Percentiles rank a stretch among this genome's conserved stretches.
Evolutionary conservation across 2,113 vertebrate species (phyloP).

Genomic region (Fregetta grallaria): DNA sequence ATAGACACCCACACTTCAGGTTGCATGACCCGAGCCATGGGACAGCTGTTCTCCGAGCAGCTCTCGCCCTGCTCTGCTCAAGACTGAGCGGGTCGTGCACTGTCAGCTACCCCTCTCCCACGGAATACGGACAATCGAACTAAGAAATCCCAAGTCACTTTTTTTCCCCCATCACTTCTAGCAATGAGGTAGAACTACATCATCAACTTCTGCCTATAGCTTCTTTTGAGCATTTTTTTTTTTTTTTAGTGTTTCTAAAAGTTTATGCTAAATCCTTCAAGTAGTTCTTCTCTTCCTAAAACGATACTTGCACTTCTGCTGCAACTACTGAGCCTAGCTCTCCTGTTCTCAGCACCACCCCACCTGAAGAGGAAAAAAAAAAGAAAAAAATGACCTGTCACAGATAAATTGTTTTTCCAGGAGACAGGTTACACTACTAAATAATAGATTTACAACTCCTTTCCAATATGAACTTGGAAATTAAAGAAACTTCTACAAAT

Average conservation of each 20-base stretch:
- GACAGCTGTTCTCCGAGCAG: not conserved
- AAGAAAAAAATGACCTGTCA: not conserved
- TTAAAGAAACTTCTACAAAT: not conserved
- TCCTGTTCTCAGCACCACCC: not conserved
- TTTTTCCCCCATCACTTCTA: not conserved
- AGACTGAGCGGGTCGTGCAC: too few species aligned
- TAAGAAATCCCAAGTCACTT: not conserved
- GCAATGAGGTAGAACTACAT: not conserved
- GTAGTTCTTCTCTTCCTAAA: not conserved
- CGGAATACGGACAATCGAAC: not conserved
- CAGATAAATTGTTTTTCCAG: not conserved
- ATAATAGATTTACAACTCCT: not conserved
- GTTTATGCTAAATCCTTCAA: not conserved
- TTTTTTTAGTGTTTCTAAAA: not conserved
- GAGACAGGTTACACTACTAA: not conserved
- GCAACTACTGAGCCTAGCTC: not conserved
- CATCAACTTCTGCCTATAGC: not conserved
- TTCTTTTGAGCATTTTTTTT: not conserved
- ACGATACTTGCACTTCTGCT: not conserved
- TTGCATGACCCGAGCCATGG: rapidly evolving
- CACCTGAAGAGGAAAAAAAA: not conserved
- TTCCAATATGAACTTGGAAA: not conserved
- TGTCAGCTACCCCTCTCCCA: not conserved
- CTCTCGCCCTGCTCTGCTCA: too few species aligned
- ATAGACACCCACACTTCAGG: not conserved